Base-by-base conservation (phyloP, 2,113 vertebrate genomes). In the Dascyllus trimaculatus region DNA sequence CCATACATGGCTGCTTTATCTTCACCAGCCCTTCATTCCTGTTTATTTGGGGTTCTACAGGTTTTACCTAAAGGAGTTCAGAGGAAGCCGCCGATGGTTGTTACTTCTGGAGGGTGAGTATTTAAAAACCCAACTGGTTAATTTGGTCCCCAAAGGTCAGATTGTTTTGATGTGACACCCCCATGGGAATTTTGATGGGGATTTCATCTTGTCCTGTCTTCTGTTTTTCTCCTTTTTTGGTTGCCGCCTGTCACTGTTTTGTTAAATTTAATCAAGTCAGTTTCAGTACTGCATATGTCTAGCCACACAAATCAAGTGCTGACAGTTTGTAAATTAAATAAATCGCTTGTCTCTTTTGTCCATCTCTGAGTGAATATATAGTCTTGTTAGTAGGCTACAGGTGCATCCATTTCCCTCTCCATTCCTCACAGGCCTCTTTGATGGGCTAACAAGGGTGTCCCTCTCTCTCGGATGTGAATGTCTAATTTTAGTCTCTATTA, bases 71-170 rank as follows among this genome's bases (percentile, higher is more conserved):
- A 94, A 94, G 81, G 95, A 94, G 86, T 88, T 92, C 84, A 95
- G 93, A 94, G 89, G 91, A 84, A 96, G 90, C 85, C 96, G 93
- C 75, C 88, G 91, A 75, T 94, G 94, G 92, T 88, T 94, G 81
- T 70, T 94, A 89, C 95, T 96, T 93, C 84, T 96, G 88, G 94
- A 95, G 91, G 95, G 93, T 93, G 88, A 90, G 95, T 91, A 88
- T 94, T 92, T 92, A 80, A 90, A 88, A 93, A 88, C 59, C 8
- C 61, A 84, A 66, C 74, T 81, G 81, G 86, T 92, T 93, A 81
- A 92, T 90, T 91, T 91, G 82, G 91, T 89, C 83, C 71, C 25
- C 22, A 81, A 80, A 82, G 90, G 88, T 93, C 91, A 92, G 72
- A 76, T 75, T 70, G 77, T 82, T 90, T 91, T 85, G 83, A 56